Evolutionary conservation across 2,888 invertebrate genomes (phyloP).

Genomic region (Fragum sueziense): DNA sequence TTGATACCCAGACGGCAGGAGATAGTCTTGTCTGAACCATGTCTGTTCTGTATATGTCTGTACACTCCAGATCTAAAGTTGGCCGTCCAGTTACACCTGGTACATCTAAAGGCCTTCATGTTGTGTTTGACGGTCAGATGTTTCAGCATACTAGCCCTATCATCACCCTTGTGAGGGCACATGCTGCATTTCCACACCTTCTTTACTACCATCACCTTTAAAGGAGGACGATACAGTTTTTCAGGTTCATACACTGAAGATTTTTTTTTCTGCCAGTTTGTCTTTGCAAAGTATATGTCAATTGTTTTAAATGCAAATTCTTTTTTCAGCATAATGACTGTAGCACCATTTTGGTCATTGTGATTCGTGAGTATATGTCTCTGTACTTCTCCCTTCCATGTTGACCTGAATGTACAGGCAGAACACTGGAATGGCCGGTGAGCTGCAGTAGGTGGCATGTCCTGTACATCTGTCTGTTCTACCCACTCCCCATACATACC

Average conservation of each 20-base stretch:
- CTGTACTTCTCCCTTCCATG: constrained; percentile 98
- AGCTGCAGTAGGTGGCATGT: constrained; percentile 18
- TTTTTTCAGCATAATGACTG: constrained; percentile 67
- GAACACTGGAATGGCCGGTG: constrained; percentile 91
- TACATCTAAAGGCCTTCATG: constrained; percentile 77
- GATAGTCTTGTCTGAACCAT: constrained; percentile 63
- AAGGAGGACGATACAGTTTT: not conserved
- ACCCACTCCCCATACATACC: not conserved
- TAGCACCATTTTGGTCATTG: constrained; percentile 59
- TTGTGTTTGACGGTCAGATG: constrained; percentile 76
- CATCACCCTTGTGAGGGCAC: constrained; percentile 87
- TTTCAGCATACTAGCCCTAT: constrained; percentile 73
- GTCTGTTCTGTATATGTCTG: constrained; percentile 77
- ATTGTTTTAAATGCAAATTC: constrained; percentile 65
- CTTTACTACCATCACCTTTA: constrained; percentile 33
- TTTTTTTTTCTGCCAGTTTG: not conserved
- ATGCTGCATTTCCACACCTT: constrained; percentile 91
- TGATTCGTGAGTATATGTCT: constrained; percentile 91
- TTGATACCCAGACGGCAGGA: constrained; percentile 67
- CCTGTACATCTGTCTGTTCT: not conserved
- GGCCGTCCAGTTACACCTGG: constrained; percentile 80
- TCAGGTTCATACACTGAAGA: not conserved
- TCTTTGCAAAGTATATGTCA: constrained; percentile 10
- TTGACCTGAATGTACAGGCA: constrained; percentile 94
- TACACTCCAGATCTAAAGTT: constrained; percentile 82